Percentiles rank a stretch among this genome's conserved stretches.
Conservation (phyloP, 2,797 vertebrate genomes). For the Chelon auratus region DNA sequence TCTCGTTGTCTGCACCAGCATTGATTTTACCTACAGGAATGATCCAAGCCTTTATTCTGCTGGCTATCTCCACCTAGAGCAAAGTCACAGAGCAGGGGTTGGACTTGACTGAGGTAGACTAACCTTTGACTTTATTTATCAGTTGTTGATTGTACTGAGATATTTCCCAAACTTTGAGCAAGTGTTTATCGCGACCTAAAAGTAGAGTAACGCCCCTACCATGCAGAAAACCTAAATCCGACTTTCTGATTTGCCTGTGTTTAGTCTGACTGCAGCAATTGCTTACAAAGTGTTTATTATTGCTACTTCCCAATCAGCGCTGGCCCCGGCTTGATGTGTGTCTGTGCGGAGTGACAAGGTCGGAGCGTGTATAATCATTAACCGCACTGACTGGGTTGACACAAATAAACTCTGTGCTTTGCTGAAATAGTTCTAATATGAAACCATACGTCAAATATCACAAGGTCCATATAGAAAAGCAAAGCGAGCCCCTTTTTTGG, state of each 20-base stretch:
- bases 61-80: constrained; percentile 2
- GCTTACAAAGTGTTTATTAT: not conserved
- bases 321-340: not conserved
- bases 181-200: not conserved
- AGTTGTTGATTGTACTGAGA: not conserved
- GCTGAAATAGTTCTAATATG: not conserved
- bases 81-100: not conserved
- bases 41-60: constrained; percentile 6
- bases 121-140: not conserved
- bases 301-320: not conserved
- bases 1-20: constrained; percentile 18
- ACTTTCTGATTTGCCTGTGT: not conserved
- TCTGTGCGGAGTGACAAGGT: not conserved
- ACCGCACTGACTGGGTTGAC: not conserved
- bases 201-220: not conserved
- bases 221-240: not conserved
- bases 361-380: not conserved
- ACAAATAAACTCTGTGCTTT: not conserved
- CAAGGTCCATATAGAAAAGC: not conserved
- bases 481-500: too few relatives aligned
- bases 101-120: not conserved
- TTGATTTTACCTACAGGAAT: constrained; percentile 31
- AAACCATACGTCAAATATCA: not conserved
- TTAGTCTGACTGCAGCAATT: not conserved
- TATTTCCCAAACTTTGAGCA: not conserved